phyloP scores from a whole-genome alignment of 2,113 vertebrate species.

The Myrmophylax atrothorax region DNA sequence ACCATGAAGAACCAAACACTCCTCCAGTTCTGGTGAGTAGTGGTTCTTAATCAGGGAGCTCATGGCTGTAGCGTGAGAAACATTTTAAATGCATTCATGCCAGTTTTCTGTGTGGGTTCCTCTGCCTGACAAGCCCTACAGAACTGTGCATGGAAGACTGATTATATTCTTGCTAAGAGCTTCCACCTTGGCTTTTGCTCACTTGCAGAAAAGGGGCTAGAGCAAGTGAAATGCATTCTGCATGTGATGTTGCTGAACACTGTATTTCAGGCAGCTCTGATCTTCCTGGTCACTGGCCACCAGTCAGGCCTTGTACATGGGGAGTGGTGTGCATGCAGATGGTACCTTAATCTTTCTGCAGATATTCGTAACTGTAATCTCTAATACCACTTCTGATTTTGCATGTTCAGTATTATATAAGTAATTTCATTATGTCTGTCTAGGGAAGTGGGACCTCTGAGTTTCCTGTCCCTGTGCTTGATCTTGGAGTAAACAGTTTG shows the following conservation, averaged over 20 bases:
- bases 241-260: not conserved
- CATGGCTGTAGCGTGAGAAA: not conserved
- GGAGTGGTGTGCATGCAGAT: not conserved
- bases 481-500: not conserved
- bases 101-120: not conserved
- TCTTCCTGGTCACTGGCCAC: not conserved
- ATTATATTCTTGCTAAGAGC: not conserved
- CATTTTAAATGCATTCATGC: not conserved
- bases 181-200: not conserved
- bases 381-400: not conserved
- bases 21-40: conserved; percentile 82
- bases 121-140: not conserved
- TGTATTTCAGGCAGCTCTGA: not conserved
- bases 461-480: not conserved
- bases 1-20: conserved; percentile 82
- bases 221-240: not conserved
- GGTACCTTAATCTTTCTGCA: not conserved
- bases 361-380: not conserved
- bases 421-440: not conserved
- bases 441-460: not conserved
- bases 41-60: not conserved
- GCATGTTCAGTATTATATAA: not conserved
- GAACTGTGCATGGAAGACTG: not conserved
- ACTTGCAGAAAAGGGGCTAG: not conserved
- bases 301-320: not conserved